A percentile compares a stretch with the other conserved stretches of the same genome.
phyloP scores from a whole-genome alignment of 2,113 vertebrate species.

The Cervus canadensis region DNA sequence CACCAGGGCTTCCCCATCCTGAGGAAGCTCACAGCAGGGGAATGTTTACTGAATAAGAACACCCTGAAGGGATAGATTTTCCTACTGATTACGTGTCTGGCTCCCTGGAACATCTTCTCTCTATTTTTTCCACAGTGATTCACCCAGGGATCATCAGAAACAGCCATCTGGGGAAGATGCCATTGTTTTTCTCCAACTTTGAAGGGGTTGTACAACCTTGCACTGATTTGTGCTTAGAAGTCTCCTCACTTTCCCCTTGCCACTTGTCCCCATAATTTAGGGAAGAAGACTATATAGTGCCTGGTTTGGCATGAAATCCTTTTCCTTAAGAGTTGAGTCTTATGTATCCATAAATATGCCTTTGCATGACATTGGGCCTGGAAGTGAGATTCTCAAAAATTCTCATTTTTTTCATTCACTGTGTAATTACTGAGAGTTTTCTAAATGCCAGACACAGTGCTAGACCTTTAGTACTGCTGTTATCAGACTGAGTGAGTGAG shows the following conservation, averaged over 20 bases:
- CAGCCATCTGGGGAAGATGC: not conserved
- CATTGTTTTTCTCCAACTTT: not conserved
- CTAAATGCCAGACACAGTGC: not conserved
- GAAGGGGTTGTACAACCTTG: not conserved
- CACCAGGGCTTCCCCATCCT: not conserved
- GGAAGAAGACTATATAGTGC: not conserved
- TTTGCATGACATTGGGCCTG: not conserved
- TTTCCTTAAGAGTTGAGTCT: not conserved
- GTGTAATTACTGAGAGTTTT: not conserved
- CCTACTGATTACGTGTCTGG: constrained; percentile 27
- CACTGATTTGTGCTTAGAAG: not conserved
- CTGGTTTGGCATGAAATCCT: not conserved
- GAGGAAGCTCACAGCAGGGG: not conserved
- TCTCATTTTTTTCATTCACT: not conserved
- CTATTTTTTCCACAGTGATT: constrained; percentile 55
- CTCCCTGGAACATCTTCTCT: not conserved
- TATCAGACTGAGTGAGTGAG: not conserved
- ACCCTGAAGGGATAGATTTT: constrained; percentile 12
- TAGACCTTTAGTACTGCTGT: not conserved
- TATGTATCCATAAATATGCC: not conserved
- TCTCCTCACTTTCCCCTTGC: not conserved
- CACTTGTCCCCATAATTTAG: not conserved
- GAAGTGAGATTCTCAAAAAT: not conserved
- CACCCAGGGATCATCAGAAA: constrained; percentile 37
- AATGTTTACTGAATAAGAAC: not conserved